Base-by-base conservation (phyloP, 2,113 vertebrate genomes). In the Stercorarius parasiticus region DNA sequence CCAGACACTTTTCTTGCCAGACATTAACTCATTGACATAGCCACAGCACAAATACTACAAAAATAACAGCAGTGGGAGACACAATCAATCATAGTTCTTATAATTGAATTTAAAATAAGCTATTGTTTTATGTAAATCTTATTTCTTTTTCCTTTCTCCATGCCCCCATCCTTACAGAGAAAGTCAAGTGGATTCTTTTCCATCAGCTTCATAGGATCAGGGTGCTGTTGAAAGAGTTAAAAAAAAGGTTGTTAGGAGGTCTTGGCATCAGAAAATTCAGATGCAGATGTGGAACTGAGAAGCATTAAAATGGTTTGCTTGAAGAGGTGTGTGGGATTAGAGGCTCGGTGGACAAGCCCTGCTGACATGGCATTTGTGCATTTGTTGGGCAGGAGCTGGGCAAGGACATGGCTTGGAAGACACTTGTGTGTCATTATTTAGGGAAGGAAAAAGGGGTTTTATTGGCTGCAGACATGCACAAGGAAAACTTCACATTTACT, bases 221-320 rank as follows among this genome's bases (percentile, higher is more conserved):
- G 42, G 29, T 0, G 0, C 50, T 6, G 8, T 8, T 61, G 42
- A 52, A 71, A 61, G 20, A 9, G 15, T 22, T 45, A 0, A 45
- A 72, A 49, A 40, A 19, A 6, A 4, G 5, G 4, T 34, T 55
- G 10, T 38, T 78, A 59, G 34, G 32, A 47, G 27, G 6, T 19
- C 15, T 79, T 18, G n/a, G 13, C 40, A 53, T 5, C 7, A 79
- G 78, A 66, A 93, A 85, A 62, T 85, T 84, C 42, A 58, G 26
- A 70, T 47, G 13, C 29, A 73, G 15, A 40, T 27, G 40, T 14
- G 13, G 20, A 73, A 74, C 4, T 16, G 36, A 87, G 52, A 77
- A 81, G 15, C 12, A 43, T 32, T 89, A 78, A 80, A 77, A 87
- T 38, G 4, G 3, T 65, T 74, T 78, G 15, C 34, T 82, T 78